A percentile compares a stretch with the other conserved stretches of the same genome.
These are phyloP conservation scores for Brachypteracias leptosomus DNA, from an alignment of 2,113 vertebrate species.

Conservation along the genomic window DNA sequence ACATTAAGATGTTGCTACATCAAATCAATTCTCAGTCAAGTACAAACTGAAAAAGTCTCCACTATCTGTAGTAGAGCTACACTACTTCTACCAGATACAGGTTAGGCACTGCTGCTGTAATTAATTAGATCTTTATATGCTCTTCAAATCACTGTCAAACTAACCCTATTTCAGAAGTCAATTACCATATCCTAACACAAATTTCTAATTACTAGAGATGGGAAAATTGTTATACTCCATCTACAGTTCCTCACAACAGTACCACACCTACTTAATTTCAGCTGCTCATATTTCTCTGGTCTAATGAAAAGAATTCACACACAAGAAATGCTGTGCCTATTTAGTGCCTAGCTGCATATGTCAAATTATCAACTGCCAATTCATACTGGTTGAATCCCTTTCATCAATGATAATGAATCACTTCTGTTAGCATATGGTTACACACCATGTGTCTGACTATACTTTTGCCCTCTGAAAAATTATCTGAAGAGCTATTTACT, in stretches of 20 bases:
- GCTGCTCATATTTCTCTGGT: neutral
- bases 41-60: neutral
- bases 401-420: slow-evolving; percentile 54
- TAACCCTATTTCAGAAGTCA: neutral
- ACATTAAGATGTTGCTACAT: neutral
- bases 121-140: neutral
- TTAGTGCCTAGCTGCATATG: neutral
- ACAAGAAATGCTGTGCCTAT: neutral
- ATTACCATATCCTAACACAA: neutral
- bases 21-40: neutral
- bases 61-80: neutral
- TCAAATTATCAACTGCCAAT: slow-evolving; percentile 14
- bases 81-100: neutral
- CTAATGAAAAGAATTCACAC: neutral
- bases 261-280: slow-evolving; percentile 14
- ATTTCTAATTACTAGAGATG: neutral
- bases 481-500: slow-evolving; percentile 41
- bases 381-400: slow-evolving; percentile 2
- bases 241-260: neutral
- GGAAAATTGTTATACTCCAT: neutral
- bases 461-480: slow-evolving; percentile 46
- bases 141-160: neutral
- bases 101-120: neutral
- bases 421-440: slow-evolving; percentile 30
- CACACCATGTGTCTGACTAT: slow-evolving; percentile 41